Base-by-base conservation (phyloP, 2,797 vertebrate genomes). In the Sternotherus odoratus region DNA sequence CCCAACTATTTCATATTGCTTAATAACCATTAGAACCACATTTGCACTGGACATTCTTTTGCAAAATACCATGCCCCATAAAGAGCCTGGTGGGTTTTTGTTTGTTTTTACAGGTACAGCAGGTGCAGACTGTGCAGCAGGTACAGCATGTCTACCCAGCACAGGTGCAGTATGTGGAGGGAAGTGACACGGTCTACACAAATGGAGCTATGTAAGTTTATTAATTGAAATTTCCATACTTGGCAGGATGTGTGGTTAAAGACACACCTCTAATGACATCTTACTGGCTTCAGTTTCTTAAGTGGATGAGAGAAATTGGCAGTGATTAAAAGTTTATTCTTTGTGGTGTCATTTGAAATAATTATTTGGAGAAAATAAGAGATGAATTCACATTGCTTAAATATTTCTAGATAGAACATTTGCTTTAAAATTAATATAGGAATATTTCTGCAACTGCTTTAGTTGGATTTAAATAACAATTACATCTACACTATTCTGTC, bases 111-210 rank as follows among this genome's bases (percentile, higher is more conserved):
- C 96, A 98, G 98, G 98, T 98, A 63, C 98, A 98, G 87, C 98
- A 98, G 91, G 98, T 98, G 11, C 98, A 98, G 97, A 98, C 98
- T 72, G 98, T 98, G 60, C 98, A 98, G 89, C 98, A 98, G 85
- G 98, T 98, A 49, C 98, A 98, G 50, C 98, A 98, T 93, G 98
- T 98, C 88, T 98, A 98, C 77, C 98, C 98, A 96, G 97, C 98
- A 94, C 98, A 98, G 93, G 98, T 98, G 96, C 98, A 98, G 97
- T 98, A 98, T 81, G 98, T 98, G 96, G 98, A 98, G 92, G 98
- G 98, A 97, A 98, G 98, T 48, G 98, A 98, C 79, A 98, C 98
- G 43, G 98, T 98, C 96, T 98, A 98, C 88, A 98, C 98, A 97
- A 98, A 98, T 80, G 98, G 98, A 98, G 98, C 98, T 95, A 98